Percentiles rank a stretch among this genome's conserved stretches.
phyloP scores from a whole-genome alignment of 2,113 vertebrate species.

The Bagarius yarrelli region DNA sequence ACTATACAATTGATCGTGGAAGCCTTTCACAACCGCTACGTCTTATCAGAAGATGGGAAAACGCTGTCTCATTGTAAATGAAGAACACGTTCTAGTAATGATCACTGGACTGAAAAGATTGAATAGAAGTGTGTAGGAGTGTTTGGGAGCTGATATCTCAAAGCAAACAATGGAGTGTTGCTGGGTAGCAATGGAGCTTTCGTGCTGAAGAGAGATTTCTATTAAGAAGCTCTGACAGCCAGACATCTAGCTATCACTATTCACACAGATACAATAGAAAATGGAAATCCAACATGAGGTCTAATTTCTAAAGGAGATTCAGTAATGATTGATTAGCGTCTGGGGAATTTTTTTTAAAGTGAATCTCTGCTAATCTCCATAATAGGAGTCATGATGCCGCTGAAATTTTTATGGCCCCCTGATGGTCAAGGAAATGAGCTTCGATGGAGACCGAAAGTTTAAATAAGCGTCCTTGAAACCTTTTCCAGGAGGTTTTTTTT shows the following conservation, averaged over 20 bases:
- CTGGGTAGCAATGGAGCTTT: not conserved
- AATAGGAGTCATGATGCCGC: slow-evolving; percentile 30
- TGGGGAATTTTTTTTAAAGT: slow-evolving; percentile 13
- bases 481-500: not conserved
- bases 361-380: slow-evolving; percentile 44
- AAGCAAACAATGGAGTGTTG: not conserved
- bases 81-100: slow-evolving; percentile 11
- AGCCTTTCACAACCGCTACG: not conserved
- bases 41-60: slow-evolving; percentile 26
- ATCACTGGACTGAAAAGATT: not conserved
- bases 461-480: slow-evolving; percentile 12
- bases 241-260: slow-evolving; percentile 11
- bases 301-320: slow-evolving; percentile 18
- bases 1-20: slow-evolving; percentile 9
- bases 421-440: slow-evolving; percentile 42
- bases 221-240: slow-evolving; percentile 16
- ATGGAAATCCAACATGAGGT: slow-evolving; percentile 29
- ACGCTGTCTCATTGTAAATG: not conserved
- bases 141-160: not conserved
- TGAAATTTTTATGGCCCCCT: slow-evolving; percentile 48
- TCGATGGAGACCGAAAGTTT: not conserved
- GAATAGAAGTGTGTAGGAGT: not conserved
- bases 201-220: not conserved
- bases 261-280: slow-evolving; percentile 13
- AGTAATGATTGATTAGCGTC: slow-evolving; percentile 53